Evolutionary conservation across 2,797 vertebrate species (phyloP), one percentile per base, ranked within the genome.

Genomic region (Muraenolepis orangiensis): DNA sequence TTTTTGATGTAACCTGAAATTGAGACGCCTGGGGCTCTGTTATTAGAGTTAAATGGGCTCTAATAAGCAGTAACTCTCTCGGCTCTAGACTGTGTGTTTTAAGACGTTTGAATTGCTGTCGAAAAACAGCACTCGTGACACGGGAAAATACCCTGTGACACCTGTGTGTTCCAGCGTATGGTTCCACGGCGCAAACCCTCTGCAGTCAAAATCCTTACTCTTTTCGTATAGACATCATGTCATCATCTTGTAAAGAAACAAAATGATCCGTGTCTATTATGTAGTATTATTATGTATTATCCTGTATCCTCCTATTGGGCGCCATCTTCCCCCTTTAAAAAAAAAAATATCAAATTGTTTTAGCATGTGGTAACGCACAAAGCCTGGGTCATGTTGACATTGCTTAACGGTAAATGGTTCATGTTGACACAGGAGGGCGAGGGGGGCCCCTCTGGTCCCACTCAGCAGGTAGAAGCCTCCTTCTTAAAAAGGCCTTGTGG

Each of bases 401-500:
- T 26, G 57, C 42, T 51, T 6, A 51, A 46, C 16, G 16, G 42
- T 46, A 57, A 57, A 57, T 23, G 23, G 23, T n/a, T 7, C 51
- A 23, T 57, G 51, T 57, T 57, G 51, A 57, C 46, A 23, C 16
- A 20, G 51, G 51, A n/a, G n/a, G n/a, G n/a, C n/a, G n/a, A n/a
- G n/a, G n/a, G n/a, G n/a, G n/a, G n/a, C n/a, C n/a, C 51, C 51
- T 57, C 51, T 23, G 6, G 6, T 57, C 20, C 8, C 2, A 6
- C 51, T 23, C 4, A 14, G 51, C 18, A 23, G 51, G 51, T n/a
- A 57, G 51, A 23, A 57, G 51, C 11, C 13, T 31, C 31, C 28
- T 67, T 31, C 30, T 67, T n/a, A n/a, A 11, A n/a, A 28, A 26
- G 10, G 2, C 70, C 81, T 67, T 84, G 13, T 89, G 80, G n/a